A percentile compares a stretch with the other conserved stretches of the same genome.
Conservation (phyloP, 2,797 vertebrate species). For the Gallinago solitaria region DNA sequence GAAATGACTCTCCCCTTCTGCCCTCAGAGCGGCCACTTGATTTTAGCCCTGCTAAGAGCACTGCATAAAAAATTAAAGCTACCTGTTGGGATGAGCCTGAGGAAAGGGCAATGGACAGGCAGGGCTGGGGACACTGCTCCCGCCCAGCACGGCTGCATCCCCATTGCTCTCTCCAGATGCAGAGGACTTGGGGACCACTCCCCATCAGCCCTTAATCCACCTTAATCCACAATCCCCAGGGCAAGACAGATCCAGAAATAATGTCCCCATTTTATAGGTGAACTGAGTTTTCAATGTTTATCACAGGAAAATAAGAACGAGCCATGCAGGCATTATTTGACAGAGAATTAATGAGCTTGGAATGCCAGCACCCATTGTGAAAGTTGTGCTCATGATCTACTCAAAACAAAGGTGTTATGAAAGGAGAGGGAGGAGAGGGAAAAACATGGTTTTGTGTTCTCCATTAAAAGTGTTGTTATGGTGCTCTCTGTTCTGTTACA, state of each 20-base stretch:
- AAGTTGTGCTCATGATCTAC: not conserved
- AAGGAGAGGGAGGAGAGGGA: not conserved
- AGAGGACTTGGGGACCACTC: not conserved
- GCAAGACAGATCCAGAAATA: not conserved
- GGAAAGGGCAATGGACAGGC: not conserved
- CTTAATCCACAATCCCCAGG: too few species aligned
- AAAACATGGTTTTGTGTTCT: constrained; percentile 6
- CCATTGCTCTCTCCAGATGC: not conserved
- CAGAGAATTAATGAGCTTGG: not conserved
- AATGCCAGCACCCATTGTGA: not conserved
- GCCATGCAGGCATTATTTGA: not conserved
- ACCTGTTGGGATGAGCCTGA: not conserved
- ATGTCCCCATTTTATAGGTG: not conserved
- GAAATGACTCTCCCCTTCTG: not conserved
- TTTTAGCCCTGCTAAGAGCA: not conserved
- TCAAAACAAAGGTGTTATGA: constrained; percentile 34
- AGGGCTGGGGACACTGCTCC: not conserved
- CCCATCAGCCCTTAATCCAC: not conserved
- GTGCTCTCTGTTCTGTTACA: constrained; percentile 46
- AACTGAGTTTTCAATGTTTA: not conserved
- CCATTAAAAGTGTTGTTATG: constrained; percentile 46
- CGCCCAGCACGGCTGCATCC: not conserved
- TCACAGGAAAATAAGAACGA: not conserved
- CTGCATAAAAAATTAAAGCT: not conserved
- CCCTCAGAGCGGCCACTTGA: not conserved